phyloP scores from a whole-genome alignment of 2,888 invertebrate genomes.

The Dastarcus helophoroides region DNA sequence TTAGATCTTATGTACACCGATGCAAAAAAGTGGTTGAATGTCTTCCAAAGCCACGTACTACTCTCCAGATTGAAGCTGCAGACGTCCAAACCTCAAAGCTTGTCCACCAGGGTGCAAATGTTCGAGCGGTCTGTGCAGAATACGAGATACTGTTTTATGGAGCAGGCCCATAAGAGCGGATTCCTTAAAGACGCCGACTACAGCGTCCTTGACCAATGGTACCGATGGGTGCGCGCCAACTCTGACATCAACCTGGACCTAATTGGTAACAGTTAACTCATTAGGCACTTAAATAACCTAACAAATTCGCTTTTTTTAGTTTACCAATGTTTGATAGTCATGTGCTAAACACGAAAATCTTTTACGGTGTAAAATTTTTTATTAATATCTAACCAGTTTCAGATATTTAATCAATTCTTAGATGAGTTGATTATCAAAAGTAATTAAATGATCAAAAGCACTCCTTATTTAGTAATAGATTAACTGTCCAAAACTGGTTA shows the following conservation, averaged over 20 bases:
- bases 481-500: too few relatives aligned
- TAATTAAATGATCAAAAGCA: too few relatives aligned
- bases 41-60: constrained; percentile 86
- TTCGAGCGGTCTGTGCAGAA: constrained; percentile 85
- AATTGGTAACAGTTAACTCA: constrained; percentile 69
- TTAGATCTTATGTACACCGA: constrained; percentile 80
- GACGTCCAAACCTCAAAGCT: constrained; percentile 39
- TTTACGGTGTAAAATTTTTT: background rate
- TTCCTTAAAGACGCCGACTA: constrained; percentile 65
- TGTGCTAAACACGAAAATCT: too few relatives aligned
- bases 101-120: constrained; percentile 62
- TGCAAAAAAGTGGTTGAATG: constrained; percentile 68
- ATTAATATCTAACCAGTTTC: too few relatives aligned
- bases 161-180: constrained; percentile 59
- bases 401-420: too few relatives aligned
- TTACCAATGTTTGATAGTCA: too few relatives aligned
- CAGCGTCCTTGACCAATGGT: constrained; percentile 77
- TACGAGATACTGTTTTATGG: constrained; percentile 65
- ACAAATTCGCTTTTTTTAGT: too few relatives aligned
- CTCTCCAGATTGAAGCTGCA: constrained; percentile 81
- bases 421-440: too few relatives aligned
- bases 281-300: background rate
- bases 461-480: too few relatives aligned
- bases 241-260: constrained; percentile 70
- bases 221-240: constrained; percentile 61